These are phyloP conservation scores for Hirudinaria manillensis DNA, from an alignment of 2,888 invertebrate genomes.

Conservation along the genomic window DNA sequence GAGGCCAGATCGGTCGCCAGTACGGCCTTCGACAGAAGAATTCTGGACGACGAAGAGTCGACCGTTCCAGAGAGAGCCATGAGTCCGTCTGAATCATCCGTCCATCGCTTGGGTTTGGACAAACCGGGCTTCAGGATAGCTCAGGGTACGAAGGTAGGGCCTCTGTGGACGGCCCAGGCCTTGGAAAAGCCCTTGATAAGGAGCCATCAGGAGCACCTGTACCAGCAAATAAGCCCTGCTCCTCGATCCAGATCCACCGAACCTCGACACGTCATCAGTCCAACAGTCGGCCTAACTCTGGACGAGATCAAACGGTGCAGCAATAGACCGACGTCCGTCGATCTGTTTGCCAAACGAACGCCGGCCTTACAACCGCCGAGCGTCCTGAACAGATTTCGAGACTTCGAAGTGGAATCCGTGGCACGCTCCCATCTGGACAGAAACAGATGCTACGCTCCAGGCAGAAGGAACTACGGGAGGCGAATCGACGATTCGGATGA, in stretches of 20 bases:
- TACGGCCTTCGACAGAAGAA: slow-evolving; percentile 11
- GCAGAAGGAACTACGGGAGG: slow-evolving; percentile 37
- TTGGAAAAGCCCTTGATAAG: neutral
- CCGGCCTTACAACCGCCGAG: slow-evolving; percentile 43
- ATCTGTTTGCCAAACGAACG: slow-evolving; percentile 67
- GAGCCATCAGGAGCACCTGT: neutral
- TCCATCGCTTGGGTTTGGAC: neutral
- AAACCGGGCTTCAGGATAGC: slow-evolving; percentile 22
- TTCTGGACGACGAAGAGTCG: slow-evolving; percentile 4
- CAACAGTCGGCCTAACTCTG: slow-evolving; percentile 71
- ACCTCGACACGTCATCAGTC: slow-evolving; percentile 24
- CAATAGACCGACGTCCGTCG: slow-evolving; percentile 82
- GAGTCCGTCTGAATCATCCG: slow-evolving; percentile 16
- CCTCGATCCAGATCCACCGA: slow-evolving; percentile 24
- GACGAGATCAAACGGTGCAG: slow-evolving; percentile 85
- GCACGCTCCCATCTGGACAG: too few relatives aligned
- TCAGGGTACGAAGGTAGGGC: slow-evolving; percentile 13
- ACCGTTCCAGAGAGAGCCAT: neutral
- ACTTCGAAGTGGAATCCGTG: slow-evolving; percentile 1
- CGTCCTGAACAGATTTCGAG: neutral
- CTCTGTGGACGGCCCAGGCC: neutral
- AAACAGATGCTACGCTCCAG: slow-evolving; percentile 5
- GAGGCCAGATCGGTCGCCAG: neutral
- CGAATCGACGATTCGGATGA: slow-evolving; percentile 50
- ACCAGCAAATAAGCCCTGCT: neutral